phyloP scores from a whole-genome alignment of 2,797 vertebrate genomes.

The Cacajao melanocephalus region DNA sequence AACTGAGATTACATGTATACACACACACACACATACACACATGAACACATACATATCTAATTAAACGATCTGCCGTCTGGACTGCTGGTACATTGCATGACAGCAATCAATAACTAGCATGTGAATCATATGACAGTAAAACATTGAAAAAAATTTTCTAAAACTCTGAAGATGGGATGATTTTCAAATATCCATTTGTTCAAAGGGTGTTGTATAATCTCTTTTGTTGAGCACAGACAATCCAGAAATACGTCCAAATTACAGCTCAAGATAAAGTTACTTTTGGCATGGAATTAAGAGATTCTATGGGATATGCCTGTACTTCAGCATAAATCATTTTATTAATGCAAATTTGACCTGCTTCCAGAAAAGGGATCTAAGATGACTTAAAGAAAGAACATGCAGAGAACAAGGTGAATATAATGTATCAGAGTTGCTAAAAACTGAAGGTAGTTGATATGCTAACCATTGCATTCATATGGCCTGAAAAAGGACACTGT shows the following conservation, averaged over 20 bases:
- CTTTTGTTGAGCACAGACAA: neutral
- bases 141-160: neutral
- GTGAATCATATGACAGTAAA: neutral
- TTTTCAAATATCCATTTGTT: neutral
- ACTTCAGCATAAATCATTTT: neutral
- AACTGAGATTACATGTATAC: neutral
- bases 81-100: neutral
- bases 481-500: neutral
- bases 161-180: neutral
- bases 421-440: neutral
- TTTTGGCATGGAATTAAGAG: neutral
- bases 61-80: neutral
- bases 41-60: neutral
- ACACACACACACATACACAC: neutral
- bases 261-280: neutral
- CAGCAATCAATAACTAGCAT: neutral
- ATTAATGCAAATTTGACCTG: neutral
- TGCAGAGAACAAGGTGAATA: neutral
- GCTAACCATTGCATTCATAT: neutral
- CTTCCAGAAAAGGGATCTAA: neutral
- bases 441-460: neutral
- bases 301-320: neutral
- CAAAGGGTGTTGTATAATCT: neutral
- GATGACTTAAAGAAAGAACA: neutral
- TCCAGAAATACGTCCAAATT: neutral